Percentiles rank a stretch among this genome's conserved stretches.
Conservation (phyloP, 2,797 vertebrate genomes). For the Sphenodon punctatus region DNA sequence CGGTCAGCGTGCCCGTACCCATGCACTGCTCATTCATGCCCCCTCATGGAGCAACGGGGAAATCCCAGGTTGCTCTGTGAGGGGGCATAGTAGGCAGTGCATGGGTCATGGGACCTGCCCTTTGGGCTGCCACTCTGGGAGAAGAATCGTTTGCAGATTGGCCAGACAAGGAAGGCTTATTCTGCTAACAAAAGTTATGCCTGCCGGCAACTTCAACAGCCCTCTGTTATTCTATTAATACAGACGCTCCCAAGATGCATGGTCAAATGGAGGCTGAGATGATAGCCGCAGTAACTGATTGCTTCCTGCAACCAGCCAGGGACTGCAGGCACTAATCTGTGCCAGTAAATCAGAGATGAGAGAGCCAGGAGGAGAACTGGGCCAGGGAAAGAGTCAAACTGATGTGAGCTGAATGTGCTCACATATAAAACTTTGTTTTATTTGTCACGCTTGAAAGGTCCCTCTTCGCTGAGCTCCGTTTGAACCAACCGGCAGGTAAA, state of each 20-base stretch:
- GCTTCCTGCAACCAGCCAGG: not conserved
- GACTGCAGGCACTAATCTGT: not conserved
- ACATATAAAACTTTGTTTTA: not conserved
- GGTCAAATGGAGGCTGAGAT: not conserved
- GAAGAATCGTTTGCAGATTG: not conserved
- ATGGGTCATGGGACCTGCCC: no score
- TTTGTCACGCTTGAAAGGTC: not conserved
- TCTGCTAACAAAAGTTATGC: not conserved
- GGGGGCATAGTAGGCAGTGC: no score
- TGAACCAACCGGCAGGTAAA: not conserved
- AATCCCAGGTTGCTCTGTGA: no score
- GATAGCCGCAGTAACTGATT: not conserved
- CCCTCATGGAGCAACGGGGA: no score
- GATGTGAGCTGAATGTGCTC: not conserved
- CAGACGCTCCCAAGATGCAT: not conserved
- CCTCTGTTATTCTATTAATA: rapidly evolving
- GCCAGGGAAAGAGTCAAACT: not conserved
- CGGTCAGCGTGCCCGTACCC: no score
- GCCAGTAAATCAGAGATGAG: not conserved
- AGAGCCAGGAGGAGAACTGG: not conserved
- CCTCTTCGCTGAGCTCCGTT: not conserved
- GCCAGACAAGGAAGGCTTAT: not conserved
- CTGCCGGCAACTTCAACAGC: not conserved
- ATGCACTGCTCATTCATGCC: no score
- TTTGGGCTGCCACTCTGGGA: not conserved